Conservation (phyloP, 2,113 vertebrate genomes). For the Pluvianellus socialis region DNA sequence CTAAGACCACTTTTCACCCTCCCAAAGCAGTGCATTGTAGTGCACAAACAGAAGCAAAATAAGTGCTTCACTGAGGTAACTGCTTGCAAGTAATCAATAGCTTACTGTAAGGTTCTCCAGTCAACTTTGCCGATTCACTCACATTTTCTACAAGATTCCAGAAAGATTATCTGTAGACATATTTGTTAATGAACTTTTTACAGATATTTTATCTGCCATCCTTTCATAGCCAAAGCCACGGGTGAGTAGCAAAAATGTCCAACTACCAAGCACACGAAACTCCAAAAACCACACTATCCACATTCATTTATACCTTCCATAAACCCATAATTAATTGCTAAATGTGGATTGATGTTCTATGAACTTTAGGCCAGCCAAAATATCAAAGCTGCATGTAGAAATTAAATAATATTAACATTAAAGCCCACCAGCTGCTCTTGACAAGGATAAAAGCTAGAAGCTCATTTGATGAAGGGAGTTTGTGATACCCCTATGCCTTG, state of each 20-base stretch:
- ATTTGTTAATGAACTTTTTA: neutral
- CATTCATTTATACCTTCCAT: neutral
- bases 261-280: neutral
- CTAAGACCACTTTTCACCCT: neutral
- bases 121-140: neutral
- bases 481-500: neutral
- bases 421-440: neutral
- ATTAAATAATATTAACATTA: neutral
- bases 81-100: neutral
- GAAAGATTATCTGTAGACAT: neutral
- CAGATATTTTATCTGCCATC: neutral
- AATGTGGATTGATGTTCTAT: neutral
- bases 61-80: neutral
- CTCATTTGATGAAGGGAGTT: neutral
- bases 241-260: neutral
- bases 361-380: neutral
- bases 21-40: neutral
- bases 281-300: neutral
- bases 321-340: neutral
- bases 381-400: neutral
- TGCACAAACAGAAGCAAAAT: neutral
- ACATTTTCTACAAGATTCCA: neutral
- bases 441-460: neutral
- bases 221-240: neutral
- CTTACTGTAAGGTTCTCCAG: neutral